Evolutionary conservation across 2,797 vertebrate species (phyloP), one percentile per base, ranked within the genome.

Genomic region (Zonotrichia albicollis): DNA sequence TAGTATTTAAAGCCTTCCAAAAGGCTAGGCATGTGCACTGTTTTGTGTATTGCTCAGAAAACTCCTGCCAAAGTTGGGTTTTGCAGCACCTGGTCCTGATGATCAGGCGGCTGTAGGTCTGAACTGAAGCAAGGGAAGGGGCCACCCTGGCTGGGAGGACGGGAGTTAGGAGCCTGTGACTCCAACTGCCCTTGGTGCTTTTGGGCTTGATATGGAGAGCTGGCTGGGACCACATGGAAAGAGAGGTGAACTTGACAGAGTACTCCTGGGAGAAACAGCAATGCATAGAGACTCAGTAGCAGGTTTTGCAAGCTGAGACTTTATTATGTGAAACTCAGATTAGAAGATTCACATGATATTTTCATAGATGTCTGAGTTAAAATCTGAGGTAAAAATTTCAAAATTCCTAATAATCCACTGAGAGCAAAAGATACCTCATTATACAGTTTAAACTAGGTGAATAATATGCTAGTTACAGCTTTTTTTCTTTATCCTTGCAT

Each of bases 121-220:
- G 71, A 32, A 18, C 6, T 1, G 6, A 70, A 17, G 7, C 2
- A 11, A 53, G 23, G 50, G 3, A 3, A 72, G 16, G 11, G 19
- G 15, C 15, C 71, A 32, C 23, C 16, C 36, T 25, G n/a, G 16
- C 4, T 43, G 32, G 36, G 6, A 51, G 9, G 19, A 17, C 29
- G 26, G 40, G 19, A 48, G 22, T 6, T 21, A 5, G 36, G 5
- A 58, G 18, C 3, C 23, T 46, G 21, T 6, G n/a, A 55, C 13
- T 74, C 20, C 25, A n/a, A n/a, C 9, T 38, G 2, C 3, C 7
- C 30, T 62, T 32, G 1, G 0, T 0, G 1, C 13, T 30, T 34
- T 27, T 25, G n/a, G 48, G 5, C 9, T 30, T 38, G 36, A 20
- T 14, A 20, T 12, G 29, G 36, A 80, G 32, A 42, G 8, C 10